Evolutionary conservation across 2,113 vertebrate species (phyloP), one percentile per base, ranked within the genome.

Genomic region (Mola mola): DNA sequence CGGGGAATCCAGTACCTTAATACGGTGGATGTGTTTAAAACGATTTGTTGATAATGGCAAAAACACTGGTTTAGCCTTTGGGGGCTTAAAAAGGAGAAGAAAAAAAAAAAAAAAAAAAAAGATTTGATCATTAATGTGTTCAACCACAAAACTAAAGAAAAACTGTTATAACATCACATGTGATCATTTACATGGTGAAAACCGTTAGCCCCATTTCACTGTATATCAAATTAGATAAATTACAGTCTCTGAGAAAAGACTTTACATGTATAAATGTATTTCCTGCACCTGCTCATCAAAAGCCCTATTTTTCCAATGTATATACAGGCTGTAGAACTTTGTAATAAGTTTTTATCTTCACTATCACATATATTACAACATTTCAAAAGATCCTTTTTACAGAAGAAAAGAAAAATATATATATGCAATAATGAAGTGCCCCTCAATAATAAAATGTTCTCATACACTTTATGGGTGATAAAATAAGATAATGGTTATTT

Each of bases 241-340:
- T 86, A 89, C 81, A 63, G 82, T 92, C 88, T 87, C 78, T 87
- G 78, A 88, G 89, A 83, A 82, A 90, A 85, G 83, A 90, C 84
- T 87, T 87, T 81, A 89, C 78, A 84, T 75, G 85, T 91, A 92
- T 88, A 91, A 92, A 92, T 79, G 86, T 90, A 89, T 91, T 85
- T 89, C 83, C 88, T 89, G 84, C 88, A 81, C 89, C 88, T 85
- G 94, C 66, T 91, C 93, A 93, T 89, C 63, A 91, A 90, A 94
- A 92, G 85, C 86, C 88, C 89, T 92, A 92, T 92, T 90, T 86
- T 73, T 92, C 66, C 75, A 88, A 90, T 88, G 87, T 96, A 94
- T 93, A 89, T 94, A 96, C 92, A 97, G 84, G 87, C 89, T 93
- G 91, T 93, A 94, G 94, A 97, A 94, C 75, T 82, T 88, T 93